Evolutionary conservation across 2,797 vertebrate species (phyloP).

Genomic region (Choloepus didactylus): DNA sequence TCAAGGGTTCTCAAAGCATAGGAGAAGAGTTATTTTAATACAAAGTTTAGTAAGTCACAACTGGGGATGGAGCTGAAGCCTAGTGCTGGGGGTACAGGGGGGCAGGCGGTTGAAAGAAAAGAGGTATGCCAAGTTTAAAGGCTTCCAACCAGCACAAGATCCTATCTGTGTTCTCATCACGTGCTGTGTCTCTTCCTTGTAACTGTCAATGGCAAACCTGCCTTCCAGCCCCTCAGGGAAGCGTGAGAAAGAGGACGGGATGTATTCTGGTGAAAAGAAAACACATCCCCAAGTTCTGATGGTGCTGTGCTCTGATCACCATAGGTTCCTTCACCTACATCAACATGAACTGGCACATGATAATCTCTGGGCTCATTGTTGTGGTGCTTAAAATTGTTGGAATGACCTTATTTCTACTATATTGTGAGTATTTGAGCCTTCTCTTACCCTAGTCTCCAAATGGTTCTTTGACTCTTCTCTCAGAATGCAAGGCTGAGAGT

Average conservation of each 20-base stretch:
- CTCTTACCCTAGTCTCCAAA: neutral
- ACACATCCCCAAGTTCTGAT: neutral
- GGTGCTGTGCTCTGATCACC: neutral
- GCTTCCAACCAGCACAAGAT: neutral
- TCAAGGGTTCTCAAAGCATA: neutral
- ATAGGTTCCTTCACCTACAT: conserved; percentile 4
- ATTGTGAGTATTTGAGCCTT: conserved; percentile 75
- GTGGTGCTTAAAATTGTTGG: conserved; percentile 73
- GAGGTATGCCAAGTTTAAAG: neutral
- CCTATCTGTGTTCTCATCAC: neutral
- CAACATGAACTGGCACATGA: conserved; percentile 80
- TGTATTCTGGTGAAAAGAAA: neutral
- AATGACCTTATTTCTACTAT: conserved; percentile 76
- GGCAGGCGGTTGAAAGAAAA: neutral
- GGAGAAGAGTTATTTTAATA: neutral
- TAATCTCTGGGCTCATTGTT: conserved; percentile 66
- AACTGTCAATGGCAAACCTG: neutral
- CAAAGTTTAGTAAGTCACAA: neutral
- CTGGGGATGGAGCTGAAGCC: neutral
- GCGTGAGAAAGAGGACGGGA: neutral
- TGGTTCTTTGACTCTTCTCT: neutral
- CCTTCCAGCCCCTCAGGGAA: neutral
- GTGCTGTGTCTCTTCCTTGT: neutral
- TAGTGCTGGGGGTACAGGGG: neutral
- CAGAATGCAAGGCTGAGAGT: neutral